Evolutionary conservation across 2,888 invertebrate genomes (phyloP).

Genomic region (Callinectes sapidus): DNA sequence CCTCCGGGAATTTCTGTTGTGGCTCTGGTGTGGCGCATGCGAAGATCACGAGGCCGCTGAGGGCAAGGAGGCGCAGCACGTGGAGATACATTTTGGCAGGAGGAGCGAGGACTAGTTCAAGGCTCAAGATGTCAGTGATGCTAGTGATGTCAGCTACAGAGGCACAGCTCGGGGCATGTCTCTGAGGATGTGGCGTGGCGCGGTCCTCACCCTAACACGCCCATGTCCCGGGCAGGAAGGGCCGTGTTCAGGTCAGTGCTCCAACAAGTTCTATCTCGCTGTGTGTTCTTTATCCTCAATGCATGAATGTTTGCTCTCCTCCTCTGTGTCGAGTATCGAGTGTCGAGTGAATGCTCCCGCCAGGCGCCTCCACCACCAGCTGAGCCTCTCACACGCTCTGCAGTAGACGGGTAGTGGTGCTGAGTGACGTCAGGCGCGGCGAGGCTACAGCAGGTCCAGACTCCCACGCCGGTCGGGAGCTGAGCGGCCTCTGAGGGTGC

Average conservation of each 20-base stretch:
- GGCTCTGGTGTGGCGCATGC: constrained; percentile 26
- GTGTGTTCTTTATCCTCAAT: not conserved
- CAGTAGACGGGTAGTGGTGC: not conserved
- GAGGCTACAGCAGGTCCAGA: constrained; percentile 29
- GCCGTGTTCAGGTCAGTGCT: not conserved
- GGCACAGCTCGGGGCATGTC: not conserved
- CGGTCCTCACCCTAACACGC: not conserved
- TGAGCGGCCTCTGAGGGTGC: constrained; percentile 19
- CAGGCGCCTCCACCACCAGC: not conserved
- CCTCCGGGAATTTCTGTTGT: constrained; percentile 68
- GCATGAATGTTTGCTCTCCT: not conserved
- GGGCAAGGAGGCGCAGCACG: constrained; percentile 17
- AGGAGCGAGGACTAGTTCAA: not conserved
- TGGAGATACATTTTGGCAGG: constrained; percentile 15
- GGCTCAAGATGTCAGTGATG: not conserved
- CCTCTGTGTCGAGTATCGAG: not conserved
- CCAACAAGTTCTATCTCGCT: not conserved
- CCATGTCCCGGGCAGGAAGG: not conserved
- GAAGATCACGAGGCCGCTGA: not conserved
- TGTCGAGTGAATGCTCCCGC: not conserved
- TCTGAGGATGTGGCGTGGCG: not conserved
- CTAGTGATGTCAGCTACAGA: too few species aligned
- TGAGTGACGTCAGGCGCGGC: constrained; percentile 17
- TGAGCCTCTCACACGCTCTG: constrained; percentile 2
- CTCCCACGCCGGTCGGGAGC: constrained; percentile 31